Evolutionary conservation across 2,888 invertebrate species (phyloP).

Genomic region (Neoitamus cyanurus): DNA sequence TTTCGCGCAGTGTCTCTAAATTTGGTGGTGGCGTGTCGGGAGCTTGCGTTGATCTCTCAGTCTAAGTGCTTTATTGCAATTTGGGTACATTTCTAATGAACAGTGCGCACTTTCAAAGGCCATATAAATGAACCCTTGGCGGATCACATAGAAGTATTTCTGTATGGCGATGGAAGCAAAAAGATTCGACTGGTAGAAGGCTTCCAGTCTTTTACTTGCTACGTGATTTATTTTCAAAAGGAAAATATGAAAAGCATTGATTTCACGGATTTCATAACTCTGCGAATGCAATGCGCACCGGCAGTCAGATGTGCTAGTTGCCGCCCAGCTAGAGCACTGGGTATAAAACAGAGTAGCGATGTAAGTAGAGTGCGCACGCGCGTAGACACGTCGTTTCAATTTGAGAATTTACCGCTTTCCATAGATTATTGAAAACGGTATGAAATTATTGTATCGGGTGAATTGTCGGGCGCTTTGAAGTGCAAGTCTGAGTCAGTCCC

Average conservation of each 20-base stretch:
- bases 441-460: constrained; percentile 37
- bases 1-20: not conserved
- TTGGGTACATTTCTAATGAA: not conserved
- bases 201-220: constrained; percentile 15
- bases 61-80: no score
- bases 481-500: not conserved
- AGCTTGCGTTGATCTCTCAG: not conserved
- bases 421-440: constrained; percentile 24
- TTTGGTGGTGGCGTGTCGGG: not conserved
- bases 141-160: not conserved
- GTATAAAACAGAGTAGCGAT: not conserved
- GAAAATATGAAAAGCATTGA: constrained; percentile 27
- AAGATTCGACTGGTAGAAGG: constrained; percentile 11
- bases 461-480: constrained; percentile 43
- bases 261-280: constrained; percentile 21
- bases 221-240: constrained; percentile 31
- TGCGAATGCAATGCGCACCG: not conserved
- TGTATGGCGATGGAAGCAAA: not conserved
- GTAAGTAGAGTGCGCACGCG: constrained; percentile 30
- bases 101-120: not conserved
- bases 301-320: not conserved
- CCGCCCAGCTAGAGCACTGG: not conserved
- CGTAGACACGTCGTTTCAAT: constrained; percentile 42
- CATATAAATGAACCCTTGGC: not conserved
- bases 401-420: constrained; percentile 42